phyloP scores from a whole-genome alignment of 2,888 invertebrate species.

The Watsonalla cultraria region DNA sequence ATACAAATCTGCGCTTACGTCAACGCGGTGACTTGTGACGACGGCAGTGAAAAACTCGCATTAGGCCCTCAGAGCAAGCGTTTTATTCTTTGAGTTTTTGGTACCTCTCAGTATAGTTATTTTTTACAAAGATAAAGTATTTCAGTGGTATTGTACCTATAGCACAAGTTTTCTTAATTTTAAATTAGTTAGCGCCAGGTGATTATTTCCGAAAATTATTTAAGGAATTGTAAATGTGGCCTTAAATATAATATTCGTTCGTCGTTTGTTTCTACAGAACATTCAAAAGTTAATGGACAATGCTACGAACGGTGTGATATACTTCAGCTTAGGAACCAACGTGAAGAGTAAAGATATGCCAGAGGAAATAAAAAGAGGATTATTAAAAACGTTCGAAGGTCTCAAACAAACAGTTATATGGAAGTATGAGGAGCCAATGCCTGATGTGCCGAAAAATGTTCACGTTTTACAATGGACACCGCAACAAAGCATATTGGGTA shows the following conservation, averaged over 20 bases:
- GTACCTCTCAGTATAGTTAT: too few relatives aligned
- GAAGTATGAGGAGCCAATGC: slow-evolving; percentile 51
- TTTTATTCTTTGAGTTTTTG: too few relatives aligned
- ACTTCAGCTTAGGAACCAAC: slow-evolving; percentile 60
- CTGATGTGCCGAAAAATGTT: slow-evolving; percentile 46
- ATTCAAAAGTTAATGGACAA: slow-evolving; percentile 48
- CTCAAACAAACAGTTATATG: slow-evolving; percentile 55
- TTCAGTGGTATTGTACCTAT: too few relatives aligned
- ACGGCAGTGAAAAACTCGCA: too few relatives aligned
- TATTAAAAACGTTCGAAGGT: slow-evolving; percentile 42
- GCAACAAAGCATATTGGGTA: slow-evolving; percentile 56
- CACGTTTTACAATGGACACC: slow-evolving; percentile 58
- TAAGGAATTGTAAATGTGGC: neutral
- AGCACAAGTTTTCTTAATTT: too few relatives aligned
- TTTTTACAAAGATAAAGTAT: too few relatives aligned
- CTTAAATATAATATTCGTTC: too few relatives aligned
- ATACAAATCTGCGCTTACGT: too few relatives aligned
- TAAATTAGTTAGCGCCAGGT: neutral
- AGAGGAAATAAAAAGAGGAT: slow-evolving; percentile 22
- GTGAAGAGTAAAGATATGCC: slow-evolving; percentile 43
- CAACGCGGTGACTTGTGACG: too few relatives aligned
- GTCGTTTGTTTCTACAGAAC: slow-evolving; percentile 22
- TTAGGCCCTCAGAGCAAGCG: too few relatives aligned
- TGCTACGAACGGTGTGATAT: slow-evolving; percentile 51
- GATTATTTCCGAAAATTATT: neutral